Evolutionary conservation across 2,113 vertebrate species (phyloP).

Genomic region (Lonchura striata): DNA sequence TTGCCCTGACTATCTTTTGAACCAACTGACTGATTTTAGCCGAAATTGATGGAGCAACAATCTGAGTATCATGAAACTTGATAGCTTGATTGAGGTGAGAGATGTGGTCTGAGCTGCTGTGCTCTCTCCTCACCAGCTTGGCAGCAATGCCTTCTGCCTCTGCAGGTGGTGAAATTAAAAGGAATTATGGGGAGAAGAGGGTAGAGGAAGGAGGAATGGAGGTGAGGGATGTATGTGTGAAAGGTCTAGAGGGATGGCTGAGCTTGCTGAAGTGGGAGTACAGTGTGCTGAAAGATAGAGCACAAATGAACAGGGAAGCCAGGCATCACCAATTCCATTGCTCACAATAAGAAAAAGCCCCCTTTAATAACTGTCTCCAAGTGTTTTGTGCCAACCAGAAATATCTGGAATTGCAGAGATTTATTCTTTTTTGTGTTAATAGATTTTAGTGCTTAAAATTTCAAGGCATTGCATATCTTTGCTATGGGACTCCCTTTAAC

Average conservation of each 20-base stretch:
- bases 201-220: background rate
- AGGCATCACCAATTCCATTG: background rate
- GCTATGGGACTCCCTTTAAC: slow-evolving; percentile 62
- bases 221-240: background rate
- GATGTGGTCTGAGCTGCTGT: background rate
- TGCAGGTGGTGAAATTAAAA: background rate
- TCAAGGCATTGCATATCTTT: slow-evolving; percentile 69
- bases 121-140: background rate
- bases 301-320: background rate
- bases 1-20: background rate
- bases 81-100: background rate
- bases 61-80: background rate
- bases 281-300: background rate
- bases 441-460: slow-evolving; percentile 26
- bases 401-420: background rate
- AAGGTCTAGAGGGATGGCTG: background rate
- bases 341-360: background rate
- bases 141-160: background rate
- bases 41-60: background rate
- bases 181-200: background rate
- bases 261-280: background rate
- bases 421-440: background rate
- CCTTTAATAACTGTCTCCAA: background rate
- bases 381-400: background rate
- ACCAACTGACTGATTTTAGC: background rate